A percentile compares a stretch with the other conserved stretches of the same genome.
Evolutionary conservation across 2,113 vertebrate genomes (phyloP).

Genomic region (Diadophis punctatus): DNA sequence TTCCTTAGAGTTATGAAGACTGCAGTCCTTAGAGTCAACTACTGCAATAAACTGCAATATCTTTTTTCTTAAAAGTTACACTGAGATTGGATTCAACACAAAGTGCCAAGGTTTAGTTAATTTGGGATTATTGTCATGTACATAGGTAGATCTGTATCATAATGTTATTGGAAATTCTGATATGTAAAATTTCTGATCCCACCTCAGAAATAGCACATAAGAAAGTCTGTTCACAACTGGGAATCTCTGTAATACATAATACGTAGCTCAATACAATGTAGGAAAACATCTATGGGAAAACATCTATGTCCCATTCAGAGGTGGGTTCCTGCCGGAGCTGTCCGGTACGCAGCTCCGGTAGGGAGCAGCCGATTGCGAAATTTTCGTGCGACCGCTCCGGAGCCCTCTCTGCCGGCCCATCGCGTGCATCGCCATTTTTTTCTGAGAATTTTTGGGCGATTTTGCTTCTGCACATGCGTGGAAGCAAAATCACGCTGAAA

Average conservation of each 20-base stretch:
- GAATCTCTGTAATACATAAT: background rate
- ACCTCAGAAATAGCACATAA: background rate
- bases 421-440: too few relatives aligned
- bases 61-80: background rate
- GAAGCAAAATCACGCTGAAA: too few relatives aligned
- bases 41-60: background rate
- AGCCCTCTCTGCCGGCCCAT: too few relatives aligned
- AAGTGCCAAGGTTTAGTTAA: background rate
- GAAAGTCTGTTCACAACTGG: background rate
- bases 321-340: too few relatives aligned
- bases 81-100: background rate
- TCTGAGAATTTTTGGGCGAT: too few relatives aligned
- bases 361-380: too few relatives aligned
- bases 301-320: background rate
- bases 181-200: background rate
- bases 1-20: constrained; percentile 28
- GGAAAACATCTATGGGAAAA: background rate
- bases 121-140: background rate
- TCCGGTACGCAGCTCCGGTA: too few relatives aligned
- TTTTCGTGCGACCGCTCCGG: too few relatives aligned
- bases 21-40: background rate
- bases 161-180: background rate
- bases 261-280: background rate
- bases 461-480: too few relatives aligned
- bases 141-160: background rate